Percentiles rank a stretch among this genome's conserved stretches.
Conservation (phyloP, 1,140 invertebrate species). For the Drosophila jambulina region DNA sequence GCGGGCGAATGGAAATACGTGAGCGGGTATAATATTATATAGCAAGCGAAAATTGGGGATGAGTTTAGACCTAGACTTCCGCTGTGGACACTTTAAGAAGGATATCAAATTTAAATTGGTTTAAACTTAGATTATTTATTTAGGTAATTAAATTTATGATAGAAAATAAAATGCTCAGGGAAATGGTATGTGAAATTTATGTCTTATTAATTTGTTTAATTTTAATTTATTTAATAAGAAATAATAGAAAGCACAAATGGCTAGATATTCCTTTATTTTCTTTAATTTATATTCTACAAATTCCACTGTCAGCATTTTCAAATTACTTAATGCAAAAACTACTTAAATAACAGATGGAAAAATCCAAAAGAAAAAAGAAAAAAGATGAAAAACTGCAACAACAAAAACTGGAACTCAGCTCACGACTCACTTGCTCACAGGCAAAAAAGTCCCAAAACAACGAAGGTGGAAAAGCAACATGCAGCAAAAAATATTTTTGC, state of each 20-base stretch:
- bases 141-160: slow-evolving; percentile 1
- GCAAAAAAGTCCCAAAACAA: slow-evolving; percentile 44
- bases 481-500: slow-evolving; percentile 66
- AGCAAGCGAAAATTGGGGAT: neutral
- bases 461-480: slow-evolving; percentile 28
- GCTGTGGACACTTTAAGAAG: slow-evolving; percentile 16
- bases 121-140: slow-evolving; percentile 1
- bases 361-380: slow-evolving; percentile 15
- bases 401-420: slow-evolving; percentile 38
- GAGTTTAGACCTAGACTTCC: slow-evolving; percentile 8
- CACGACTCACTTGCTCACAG: slow-evolving; percentile 48
- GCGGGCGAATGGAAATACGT: slow-evolving; percentile 35
- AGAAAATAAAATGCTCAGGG: neutral
- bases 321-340: slow-evolving; percentile 56
- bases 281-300: neutral
- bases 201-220: neutral
- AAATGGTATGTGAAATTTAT: neutral
- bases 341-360: slow-evolving; percentile 30
- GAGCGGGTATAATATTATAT: slow-evolving; percentile 41
- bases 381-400: slow-evolving; percentile 23
- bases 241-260: neutral
- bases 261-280: neutral
- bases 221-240: neutral
- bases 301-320: slow-evolving; percentile 21
- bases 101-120: slow-evolving; percentile 8